phyloP scores from a whole-genome alignment of 2,113 vertebrate species.

The Neodon shergylaensis region DNA sequence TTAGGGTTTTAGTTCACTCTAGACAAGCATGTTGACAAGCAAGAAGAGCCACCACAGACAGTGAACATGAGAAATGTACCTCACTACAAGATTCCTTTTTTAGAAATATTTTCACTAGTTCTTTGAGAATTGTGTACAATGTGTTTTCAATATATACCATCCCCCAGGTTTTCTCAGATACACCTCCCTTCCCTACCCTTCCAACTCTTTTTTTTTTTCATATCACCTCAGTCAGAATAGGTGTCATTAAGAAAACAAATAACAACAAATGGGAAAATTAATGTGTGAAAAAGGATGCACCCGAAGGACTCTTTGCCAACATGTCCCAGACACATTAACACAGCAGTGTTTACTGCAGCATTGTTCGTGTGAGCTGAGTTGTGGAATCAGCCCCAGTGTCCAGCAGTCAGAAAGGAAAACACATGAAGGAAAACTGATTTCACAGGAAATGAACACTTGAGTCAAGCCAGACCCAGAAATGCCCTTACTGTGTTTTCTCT shows the following conservation, averaged over 20 bases:
- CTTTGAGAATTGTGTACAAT: background rate
- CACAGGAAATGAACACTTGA: background rate
- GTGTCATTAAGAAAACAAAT: background rate
- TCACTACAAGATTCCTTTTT: background rate
- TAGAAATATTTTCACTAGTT: background rate
- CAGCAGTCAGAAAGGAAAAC: background rate
- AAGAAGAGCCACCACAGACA: background rate
- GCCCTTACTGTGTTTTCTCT: background rate
- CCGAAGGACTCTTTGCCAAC: background rate
- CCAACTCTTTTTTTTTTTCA: background rate
- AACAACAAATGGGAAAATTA: background rate
- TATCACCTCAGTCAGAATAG: background rate
- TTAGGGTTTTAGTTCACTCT: background rate
- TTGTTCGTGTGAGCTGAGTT: background rate
- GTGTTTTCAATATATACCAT: background rate
- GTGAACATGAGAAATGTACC: background rate
- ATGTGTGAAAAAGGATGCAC: background rate
- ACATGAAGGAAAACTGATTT: background rate
- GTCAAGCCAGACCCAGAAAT: background rate
- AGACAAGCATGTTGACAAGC: background rate
- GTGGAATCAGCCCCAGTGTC: background rate
- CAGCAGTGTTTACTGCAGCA: background rate
- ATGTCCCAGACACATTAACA: background rate
- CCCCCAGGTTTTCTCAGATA: background rate
- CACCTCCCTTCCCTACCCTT: background rate